phyloP scores from a whole-genome alignment of 2,113 vertebrate species.

The Scartelaos histophorus region DNA sequence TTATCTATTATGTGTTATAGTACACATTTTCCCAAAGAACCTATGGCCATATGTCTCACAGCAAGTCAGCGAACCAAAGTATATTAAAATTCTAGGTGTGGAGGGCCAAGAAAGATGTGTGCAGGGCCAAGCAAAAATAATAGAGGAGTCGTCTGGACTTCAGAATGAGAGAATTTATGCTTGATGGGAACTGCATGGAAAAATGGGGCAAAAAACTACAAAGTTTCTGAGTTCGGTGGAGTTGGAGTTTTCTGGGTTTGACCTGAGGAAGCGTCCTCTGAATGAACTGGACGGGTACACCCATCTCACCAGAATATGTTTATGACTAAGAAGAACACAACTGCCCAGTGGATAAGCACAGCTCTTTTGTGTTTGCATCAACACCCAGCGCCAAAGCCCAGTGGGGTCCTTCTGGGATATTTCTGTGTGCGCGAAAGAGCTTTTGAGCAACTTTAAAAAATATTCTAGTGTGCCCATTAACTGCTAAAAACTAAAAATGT shows the following conservation, averaged over 20 bases:
- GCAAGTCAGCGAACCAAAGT: not conserved
- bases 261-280: not conserved
- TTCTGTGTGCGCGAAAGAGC: too few relatives aligned
- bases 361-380: not conserved
- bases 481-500: not conserved
- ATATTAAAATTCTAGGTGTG: not conserved
- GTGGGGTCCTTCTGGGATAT: not conserved
- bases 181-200: not conserved
- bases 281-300: not conserved
- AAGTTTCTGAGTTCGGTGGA: not conserved
- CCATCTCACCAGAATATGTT: not conserved
- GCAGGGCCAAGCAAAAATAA: not conserved
- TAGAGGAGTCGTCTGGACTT: not conserved
- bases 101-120: not conserved
- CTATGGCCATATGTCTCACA: not conserved
- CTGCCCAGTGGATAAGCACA: not conserved
- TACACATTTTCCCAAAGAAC: not conserved
- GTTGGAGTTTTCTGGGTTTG: not conserved
- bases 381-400: not conserved
- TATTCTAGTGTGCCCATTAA: not conserved
- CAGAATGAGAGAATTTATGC: not conserved
- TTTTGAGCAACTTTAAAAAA: not conserved
- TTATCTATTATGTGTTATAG: not conserved
- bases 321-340: not conserved
- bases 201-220: not conserved